A percentile compares a stretch with the other conserved stretches of the same genome.
These are phyloP conservation scores for Drosophila fulvimacula DNA, from an alignment of 2,888 invertebrate genomes.

Conservation along the genomic window DNA sequence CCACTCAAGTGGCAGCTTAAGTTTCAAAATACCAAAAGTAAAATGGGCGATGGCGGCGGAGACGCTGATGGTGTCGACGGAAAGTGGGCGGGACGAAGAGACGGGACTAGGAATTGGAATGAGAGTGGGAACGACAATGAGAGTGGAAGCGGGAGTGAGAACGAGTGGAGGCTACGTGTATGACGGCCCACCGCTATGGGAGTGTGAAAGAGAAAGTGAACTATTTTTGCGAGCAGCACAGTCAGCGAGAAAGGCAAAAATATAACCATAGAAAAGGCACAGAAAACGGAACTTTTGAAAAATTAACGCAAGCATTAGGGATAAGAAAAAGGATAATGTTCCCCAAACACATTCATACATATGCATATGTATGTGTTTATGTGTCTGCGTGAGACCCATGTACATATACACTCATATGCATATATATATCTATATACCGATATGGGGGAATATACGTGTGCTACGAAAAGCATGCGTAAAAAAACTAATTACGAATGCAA, in stretches of 20 bases:
- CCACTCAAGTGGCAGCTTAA: slow-evolving; percentile 73
- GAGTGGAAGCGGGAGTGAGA: background rate
- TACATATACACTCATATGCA: background rate
- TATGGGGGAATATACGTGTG: background rate
- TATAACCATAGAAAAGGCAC: slow-evolving; percentile 53
- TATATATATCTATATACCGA: background rate
- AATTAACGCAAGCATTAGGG: slow-evolving; percentile 62
- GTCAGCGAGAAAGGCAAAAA: slow-evolving; percentile 38
- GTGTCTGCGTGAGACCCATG: slow-evolving; percentile 2
- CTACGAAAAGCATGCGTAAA: slow-evolving; percentile 1
- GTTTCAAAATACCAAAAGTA: slow-evolving; percentile 71
- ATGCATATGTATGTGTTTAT: background rate
- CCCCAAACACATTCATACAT: background rate
- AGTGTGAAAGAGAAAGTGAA: slow-evolving; percentile 36
- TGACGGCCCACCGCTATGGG: slow-evolving; percentile 16
- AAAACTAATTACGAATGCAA: background rate
- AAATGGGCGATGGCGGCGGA: slow-evolving; percentile 56
- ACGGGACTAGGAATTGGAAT: background rate
- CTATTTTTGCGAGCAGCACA: slow-evolving; percentile 26
- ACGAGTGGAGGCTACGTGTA: slow-evolving; percentile 25
- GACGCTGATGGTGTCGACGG: slow-evolving; percentile 21
- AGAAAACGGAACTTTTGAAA: slow-evolving; percentile 61
- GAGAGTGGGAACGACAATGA: slow-evolving; percentile 1
- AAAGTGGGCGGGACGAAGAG: background rate
- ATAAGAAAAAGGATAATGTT: slow-evolving; percentile 69